Conservation (phyloP, 2,888 invertebrate species). For the Drosophila infuscata region DNA sequence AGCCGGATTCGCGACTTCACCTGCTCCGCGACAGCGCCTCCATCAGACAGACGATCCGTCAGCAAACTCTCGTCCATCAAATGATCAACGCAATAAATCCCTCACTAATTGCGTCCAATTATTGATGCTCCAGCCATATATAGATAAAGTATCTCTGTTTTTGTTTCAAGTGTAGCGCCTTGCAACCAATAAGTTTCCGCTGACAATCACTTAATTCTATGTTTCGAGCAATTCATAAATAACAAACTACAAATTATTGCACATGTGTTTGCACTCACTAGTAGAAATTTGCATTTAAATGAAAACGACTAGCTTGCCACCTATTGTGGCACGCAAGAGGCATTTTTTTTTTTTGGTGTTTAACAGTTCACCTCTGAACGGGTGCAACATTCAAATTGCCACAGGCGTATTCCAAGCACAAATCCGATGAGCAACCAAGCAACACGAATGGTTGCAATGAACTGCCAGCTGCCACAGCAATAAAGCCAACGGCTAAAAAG, state of each 20-base stretch:
- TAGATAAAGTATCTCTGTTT: neutral
- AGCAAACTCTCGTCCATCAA: conserved; percentile 29
- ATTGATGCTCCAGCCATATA: neutral
- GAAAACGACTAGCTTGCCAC: conserved; percentile 13
- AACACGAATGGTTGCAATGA: conserved; percentile 16
- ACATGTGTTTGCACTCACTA: conserved; percentile 25
- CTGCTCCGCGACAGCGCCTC: neutral
- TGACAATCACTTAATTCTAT: neutral
- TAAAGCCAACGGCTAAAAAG: neutral
- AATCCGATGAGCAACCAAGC: conserved; percentile 25
- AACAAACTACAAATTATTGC: conserved; percentile 17
- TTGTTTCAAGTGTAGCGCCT: neutral
- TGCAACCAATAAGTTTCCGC: neutral
- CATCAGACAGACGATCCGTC: rapidly evolving
- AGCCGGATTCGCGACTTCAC: conserved; percentile 23
- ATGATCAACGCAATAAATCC: conserved; percentile 49
- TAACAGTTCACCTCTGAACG: neutral
- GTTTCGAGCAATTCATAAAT: conserved; percentile 11
- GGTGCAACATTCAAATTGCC: neutral
- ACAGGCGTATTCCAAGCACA: neutral
- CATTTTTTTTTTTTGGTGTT: neutral
- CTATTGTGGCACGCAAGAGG: conserved; percentile 35
- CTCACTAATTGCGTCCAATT: conserved; percentile 12
- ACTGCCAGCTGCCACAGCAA: conserved; percentile 20
- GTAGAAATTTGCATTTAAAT: conserved; percentile 33